phyloP scores from a whole-genome alignment of 1,140 invertebrate species.

The Cherax destructor region DNA sequence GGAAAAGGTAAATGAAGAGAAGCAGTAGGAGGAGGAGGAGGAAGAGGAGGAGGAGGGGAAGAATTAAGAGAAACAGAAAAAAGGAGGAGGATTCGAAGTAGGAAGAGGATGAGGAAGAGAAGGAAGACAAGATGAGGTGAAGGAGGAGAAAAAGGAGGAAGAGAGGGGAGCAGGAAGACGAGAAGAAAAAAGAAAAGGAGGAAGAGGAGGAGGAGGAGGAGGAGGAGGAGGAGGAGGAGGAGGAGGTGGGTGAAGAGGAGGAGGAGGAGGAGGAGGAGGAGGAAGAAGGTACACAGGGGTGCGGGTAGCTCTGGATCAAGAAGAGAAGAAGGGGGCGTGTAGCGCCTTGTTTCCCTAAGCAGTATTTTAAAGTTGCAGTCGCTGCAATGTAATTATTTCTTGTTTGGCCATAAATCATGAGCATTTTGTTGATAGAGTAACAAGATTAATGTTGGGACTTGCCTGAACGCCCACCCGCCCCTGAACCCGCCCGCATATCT shows the following conservation, averaged over 20 bases:
- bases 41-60: too few relatives aligned
- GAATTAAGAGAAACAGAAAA: too few relatives aligned
- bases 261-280: neutral
- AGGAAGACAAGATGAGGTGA: neutral
- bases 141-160: neutral
- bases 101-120: neutral
- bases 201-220: neutral
- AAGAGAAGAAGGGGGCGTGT: neutral
- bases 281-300: neutral
- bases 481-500: too few relatives aligned
- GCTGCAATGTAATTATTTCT: slow-evolving; percentile 33
- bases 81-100: neutral
- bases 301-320: neutral
- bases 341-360: neutral
- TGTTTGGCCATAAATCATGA: slow-evolving; percentile 24
- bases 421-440: slow-evolving; percentile 24
- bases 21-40: neutral
- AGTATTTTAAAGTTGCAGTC: too few relatives aligned
- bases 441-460: slow-evolving; percentile 29
- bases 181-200: too few relatives aligned
- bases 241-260: neutral
- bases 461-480: too few relatives aligned
- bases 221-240: neutral
- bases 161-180: too few relatives aligned
- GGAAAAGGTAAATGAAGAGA: neutral